phyloP scores from a whole-genome alignment of 1,140 invertebrate species.

The Eupristina koningsbergeri region DNA sequence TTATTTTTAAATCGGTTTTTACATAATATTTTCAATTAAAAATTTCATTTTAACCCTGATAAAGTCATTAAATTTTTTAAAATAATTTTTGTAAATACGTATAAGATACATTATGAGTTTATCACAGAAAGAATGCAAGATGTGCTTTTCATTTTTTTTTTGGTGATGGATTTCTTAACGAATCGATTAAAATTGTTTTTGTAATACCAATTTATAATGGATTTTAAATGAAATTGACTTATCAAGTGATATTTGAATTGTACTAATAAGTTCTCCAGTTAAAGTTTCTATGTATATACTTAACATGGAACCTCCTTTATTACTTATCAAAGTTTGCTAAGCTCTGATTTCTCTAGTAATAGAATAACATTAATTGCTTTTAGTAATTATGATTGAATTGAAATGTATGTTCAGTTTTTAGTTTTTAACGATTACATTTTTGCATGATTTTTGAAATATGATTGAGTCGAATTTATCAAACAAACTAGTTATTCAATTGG shows the following conservation, averaged over 20 bases:
- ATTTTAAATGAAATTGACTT: neutral
- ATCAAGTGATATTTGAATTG: neutral
- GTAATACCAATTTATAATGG: neutral
- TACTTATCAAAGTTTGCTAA: constrained; percentile 72
- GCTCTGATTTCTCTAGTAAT: constrained; percentile 62
- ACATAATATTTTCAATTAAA: neutral
- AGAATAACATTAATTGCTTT: constrained; percentile 53
- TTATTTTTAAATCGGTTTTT: constrained; percentile 1
- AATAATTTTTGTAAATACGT: constrained; percentile 17
- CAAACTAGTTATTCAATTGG: neutral
- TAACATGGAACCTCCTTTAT: constrained; percentile 72
- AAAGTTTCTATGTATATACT: constrained; percentile 54
- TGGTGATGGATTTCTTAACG: constrained; percentile 62
- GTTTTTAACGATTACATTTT: constrained; percentile 6
- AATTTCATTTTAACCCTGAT: neutral
- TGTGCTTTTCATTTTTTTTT: constrained; percentile 52
- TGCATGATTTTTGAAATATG: neutral
- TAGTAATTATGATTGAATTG: neutral
- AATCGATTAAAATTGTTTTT: constrained; percentile 23
- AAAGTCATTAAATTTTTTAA: neutral
- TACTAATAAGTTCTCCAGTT: constrained; percentile 50
- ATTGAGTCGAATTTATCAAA: neutral
- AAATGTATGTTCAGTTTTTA: constrained; percentile 29
- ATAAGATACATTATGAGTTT: constrained; percentile 12
- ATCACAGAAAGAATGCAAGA: constrained; percentile 28